phyloP scores from a whole-genome alignment of 2,797 vertebrate genomes.

The Danio tinwini region DNA sequence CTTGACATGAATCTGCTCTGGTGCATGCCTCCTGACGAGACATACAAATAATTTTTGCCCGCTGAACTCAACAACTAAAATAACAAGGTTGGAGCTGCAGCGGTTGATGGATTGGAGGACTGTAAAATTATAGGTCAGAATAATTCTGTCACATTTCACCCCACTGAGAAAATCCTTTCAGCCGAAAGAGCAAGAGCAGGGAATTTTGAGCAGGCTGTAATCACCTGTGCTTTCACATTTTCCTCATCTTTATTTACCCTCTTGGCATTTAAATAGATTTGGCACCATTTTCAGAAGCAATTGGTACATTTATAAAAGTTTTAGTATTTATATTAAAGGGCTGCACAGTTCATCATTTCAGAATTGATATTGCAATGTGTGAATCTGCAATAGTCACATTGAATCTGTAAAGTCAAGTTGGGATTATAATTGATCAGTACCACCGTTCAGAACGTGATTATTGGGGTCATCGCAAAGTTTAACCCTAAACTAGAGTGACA shows the following conservation, averaged over 20 bases:
- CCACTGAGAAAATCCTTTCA: constrained; percentile 23
- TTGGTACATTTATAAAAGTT: no score
- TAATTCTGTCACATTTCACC: constrained; percentile 27
- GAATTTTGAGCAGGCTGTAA: constrained; percentile 5
- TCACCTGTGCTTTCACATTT: background rate
- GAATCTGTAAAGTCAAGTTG: no score
- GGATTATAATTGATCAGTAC: no score
- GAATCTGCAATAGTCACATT: no score
- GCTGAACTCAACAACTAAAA: constrained; percentile 20
- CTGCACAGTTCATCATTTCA: no score
- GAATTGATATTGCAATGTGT: no score
- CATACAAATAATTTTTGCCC: background rate
- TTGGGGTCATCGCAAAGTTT: no score
- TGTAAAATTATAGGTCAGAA: constrained; percentile 29
- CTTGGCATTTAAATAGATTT: background rate
- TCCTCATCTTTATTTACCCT: background rate
- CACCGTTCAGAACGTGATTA: no score
- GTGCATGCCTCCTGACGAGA: background rate
- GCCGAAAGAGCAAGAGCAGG: background rate
- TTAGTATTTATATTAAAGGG: no score
- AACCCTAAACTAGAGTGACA: no score
- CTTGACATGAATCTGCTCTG: constrained; percentile 4
- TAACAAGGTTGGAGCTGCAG: background rate
- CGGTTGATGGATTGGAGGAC: background rate
- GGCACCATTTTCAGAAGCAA: no score